Base-by-base conservation (phyloP, 2,888 invertebrate species). In the Trachelus troglodyta region DNA sequence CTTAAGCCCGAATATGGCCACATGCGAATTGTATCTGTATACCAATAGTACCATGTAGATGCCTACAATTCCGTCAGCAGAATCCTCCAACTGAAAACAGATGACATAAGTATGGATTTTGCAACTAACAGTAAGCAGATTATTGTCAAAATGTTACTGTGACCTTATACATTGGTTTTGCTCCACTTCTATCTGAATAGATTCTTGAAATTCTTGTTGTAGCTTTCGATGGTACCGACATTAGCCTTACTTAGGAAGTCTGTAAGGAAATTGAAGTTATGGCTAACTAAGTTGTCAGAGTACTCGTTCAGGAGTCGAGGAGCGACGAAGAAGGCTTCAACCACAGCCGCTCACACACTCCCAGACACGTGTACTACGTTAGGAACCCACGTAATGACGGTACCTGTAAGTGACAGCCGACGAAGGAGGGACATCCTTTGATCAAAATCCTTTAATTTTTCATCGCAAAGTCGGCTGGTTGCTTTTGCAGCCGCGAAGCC, bases 371-470 rank as follows among this genome's bases (percentile, higher is more conserved):
- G 80, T 80, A 40, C 69, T 76, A 76, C 76, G 76, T 78, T 79
- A 69, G 74, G 75, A 69, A 37, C 35, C 69, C 31, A 30, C 76
- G 81, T 83, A 83, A 83, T 81, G 83, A 83, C 82, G 80, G 79
- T 78, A 78, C 79, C 83, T 85, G 85, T 74, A 77, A 76, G 80
- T 85, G 85, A 85, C 85, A 85, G 84, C 81, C 81, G 77, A 79
- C 83, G 81, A 75, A 83, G 82, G 77, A 82, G 81, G 79, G 80
- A 82, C 80, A 83, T 82, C 85, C 85, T 85, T 85, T 85, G 85
- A 85, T 85, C 85, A 85, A 85, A 83, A 82, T 83, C 80, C 84
- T 85, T 84, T 85, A 85, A 85, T 85, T 85, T 85, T 83, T 85
- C 84, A 85, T 84, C 83, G 79, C 77, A 80, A 83, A 83, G 76